Evolutionary conservation across 2,113 vertebrate genomes (phyloP), one percentile per base, ranked within the genome.

Genomic region (Archilochus colubris): DNA sequence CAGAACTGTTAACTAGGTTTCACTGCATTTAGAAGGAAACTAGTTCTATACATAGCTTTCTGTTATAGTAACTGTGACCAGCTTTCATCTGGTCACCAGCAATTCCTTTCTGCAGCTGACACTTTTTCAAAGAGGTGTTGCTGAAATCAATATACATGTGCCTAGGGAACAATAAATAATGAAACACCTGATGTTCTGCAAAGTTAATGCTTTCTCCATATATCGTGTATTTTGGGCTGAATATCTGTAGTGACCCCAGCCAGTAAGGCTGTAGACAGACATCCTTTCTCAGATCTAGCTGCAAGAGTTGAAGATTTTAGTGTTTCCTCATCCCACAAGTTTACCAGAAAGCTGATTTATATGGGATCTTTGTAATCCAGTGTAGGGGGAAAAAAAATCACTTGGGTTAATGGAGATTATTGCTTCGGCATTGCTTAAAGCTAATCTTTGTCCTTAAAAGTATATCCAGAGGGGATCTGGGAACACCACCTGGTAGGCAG

Each of bases 71-170:
- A 88, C 51, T 70, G 55, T 66, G 67, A 89, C 55, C 43, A 74
- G 81, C 38, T 44, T 69, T 77, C 55, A 57, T 63, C 54, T 70
- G 75, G 78, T 88, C 87, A 80, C 55, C 44, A 93, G 57, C 64
- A 95, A 86, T 86, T 93, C 85, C 94, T 81, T 91, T 46, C 72
- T 86, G 73, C 88, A 94, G 86, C 88, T 93, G 88, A 92, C 48
- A 43, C 12, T 82, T 46, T 62, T 91, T 94, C 89, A 82, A 69
- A 88, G 74, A 92, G 57, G 88, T 90, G 87, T 81, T 95, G 85
- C 80, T 93, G 69, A 90, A 95, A 94, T 92, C 92, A 84, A 72
- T 93, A 72, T 31, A 78, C 0, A 1, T 72, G 57, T 57, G 53
- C 73, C 61, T 77, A 50, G 72, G 82, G 93, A 91, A 9, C 67